Evolutionary conservation across 2,113 vertebrate species (phyloP).

Genomic region (Pseudorhombus dupliciocellatus): DNA sequence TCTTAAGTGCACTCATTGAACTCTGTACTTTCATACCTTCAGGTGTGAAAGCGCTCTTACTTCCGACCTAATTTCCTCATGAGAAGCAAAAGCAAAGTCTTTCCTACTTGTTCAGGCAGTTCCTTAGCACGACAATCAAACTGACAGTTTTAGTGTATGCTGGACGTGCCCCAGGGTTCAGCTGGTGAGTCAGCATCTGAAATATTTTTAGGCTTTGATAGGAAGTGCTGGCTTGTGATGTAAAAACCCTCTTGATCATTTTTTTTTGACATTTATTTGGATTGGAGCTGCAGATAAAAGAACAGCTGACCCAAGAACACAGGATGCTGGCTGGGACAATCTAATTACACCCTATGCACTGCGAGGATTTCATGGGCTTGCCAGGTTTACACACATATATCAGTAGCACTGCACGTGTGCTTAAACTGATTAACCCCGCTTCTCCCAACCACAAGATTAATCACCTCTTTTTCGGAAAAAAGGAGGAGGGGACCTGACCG

Average conservation of each 20-base stretch:
- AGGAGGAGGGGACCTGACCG: constrained; percentile 39
- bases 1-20: no score
- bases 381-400: constrained; percentile 20
- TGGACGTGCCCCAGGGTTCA: not conserved
- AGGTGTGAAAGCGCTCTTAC: no score
- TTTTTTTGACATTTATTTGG: not conserved
- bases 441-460: constrained; percentile 41
- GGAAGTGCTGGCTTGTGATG: not conserved
- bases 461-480: constrained; percentile 54
- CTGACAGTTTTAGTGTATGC: not conserved
- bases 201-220: not conserved
- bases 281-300: not conserved
- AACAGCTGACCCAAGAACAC: not conserved
- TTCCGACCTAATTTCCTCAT: no score
- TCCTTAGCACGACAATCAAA: no score
- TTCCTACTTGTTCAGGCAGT: not conserved
- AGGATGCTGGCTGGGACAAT: not conserved
- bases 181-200: not conserved
- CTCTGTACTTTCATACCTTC: not conserved
- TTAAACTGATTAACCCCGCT: constrained; percentile 32
- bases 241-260: not conserved
- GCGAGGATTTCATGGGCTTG: constrained; percentile 6
- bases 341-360: not conserved
- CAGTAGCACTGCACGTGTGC: constrained; percentile 13
- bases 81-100: no score